Evolutionary conservation across 2,888 invertebrate genomes (phyloP).

Genomic region (Dynastes hyllus): DNA sequence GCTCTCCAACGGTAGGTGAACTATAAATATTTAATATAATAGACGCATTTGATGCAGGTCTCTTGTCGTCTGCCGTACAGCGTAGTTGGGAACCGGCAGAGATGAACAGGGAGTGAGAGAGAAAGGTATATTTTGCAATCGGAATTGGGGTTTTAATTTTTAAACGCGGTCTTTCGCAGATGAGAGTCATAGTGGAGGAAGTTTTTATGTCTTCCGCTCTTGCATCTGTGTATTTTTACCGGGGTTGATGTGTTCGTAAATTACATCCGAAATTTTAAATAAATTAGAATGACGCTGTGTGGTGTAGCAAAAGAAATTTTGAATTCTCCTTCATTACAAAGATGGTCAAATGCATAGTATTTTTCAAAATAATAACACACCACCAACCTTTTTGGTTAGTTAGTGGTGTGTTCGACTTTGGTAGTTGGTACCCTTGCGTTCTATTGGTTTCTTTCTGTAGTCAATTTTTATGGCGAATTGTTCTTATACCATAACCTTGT

Average conservation of each 20-base stretch:
- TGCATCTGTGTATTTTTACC: background rate
- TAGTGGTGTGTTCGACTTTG: too few relatives aligned
- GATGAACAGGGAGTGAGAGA: background rate
- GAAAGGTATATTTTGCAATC: conserved; percentile 35
- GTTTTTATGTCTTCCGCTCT: conserved; percentile 23
- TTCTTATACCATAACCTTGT: too few relatives aligned
- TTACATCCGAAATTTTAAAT: conserved; percentile 37
- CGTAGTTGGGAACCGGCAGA: too few relatives aligned
- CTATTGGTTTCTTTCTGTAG: too few relatives aligned
- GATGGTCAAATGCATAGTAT: too few relatives aligned
- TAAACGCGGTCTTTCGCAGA: conserved; percentile 26
- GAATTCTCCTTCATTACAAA: too few relatives aligned
- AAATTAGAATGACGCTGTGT: background rate
- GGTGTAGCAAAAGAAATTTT: too few relatives aligned
- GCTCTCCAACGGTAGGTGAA: background rate
- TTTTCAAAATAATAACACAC: too few relatives aligned
- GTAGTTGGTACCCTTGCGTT: too few relatives aligned
- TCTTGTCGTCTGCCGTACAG: background rate
- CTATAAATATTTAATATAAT: conserved; percentile 37
- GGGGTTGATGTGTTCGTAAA: background rate
- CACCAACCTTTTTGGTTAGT: too few relatives aligned
- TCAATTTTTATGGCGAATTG: too few relatives aligned
- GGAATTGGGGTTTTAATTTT: conserved; percentile 41
- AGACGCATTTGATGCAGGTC: conserved; percentile 38
- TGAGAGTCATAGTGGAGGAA: conserved; percentile 12